Conservation (phyloP, 64 coral and sea anemone species). For the Stichodactyla helianthus region DNA sequence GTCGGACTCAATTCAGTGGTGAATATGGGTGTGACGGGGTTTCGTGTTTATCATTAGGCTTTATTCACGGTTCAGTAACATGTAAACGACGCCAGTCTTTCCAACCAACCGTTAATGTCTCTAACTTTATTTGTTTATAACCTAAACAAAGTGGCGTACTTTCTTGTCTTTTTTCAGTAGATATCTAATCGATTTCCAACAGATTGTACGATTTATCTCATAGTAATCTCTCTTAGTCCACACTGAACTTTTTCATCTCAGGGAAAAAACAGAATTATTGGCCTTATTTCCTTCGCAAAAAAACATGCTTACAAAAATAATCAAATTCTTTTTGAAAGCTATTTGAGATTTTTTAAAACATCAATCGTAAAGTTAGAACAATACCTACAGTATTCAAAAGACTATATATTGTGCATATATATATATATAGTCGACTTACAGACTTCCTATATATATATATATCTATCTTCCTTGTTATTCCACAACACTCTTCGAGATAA, state of each 20-base stretch:
- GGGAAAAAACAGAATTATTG: background rate
- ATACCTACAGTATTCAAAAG: too few species aligned
- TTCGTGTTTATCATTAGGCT: background rate
- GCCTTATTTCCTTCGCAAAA: too few species aligned
- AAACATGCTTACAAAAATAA: background rate
- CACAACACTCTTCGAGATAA: too few species aligned
- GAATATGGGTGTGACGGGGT: background rate
- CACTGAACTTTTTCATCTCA: background rate
- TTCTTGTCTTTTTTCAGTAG: background rate
- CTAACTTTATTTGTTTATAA: constrained; percentile 14
- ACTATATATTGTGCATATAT: too few species aligned
- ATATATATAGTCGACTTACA: too few species aligned
- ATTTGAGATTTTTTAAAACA: background rate
- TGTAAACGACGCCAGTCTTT: background rate
- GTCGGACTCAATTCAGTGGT: background rate
- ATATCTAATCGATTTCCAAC: background rate
- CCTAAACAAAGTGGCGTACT: background rate
- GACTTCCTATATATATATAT: too few species aligned
- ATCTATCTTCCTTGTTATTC: too few species aligned
- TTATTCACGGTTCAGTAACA: background rate
- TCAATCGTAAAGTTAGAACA: background rate
- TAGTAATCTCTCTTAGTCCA: background rate
- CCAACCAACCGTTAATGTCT: constrained; percentile 1
- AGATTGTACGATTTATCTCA: too few species aligned
- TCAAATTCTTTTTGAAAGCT: background rate